Base-by-base conservation (phyloP, 2,797 vertebrate species). In the Molossus alvarezi region DNA sequence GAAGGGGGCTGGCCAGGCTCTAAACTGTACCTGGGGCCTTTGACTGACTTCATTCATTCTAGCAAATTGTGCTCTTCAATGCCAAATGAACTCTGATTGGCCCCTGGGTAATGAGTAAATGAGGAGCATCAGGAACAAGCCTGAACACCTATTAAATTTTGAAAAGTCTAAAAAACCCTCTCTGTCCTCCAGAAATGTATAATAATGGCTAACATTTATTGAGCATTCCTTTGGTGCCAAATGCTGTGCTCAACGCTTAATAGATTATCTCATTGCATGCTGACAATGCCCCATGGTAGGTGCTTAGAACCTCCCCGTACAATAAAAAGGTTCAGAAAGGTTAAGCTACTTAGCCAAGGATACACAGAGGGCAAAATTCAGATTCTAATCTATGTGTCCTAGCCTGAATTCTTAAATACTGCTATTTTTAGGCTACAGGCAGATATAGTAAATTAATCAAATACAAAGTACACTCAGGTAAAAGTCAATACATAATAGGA, bases 121-220 rank as follows among this genome's bases (percentile, higher is more conserved):
- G 13, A 95, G 37, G 37, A 64, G 29, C 57, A 77, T 82, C 37
- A 65, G 29, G 55, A 72, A 83, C 83, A n/a, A 93, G 33, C 73
- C 87, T 29, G 75, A 75, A 20, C 60, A 60, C 41, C 12, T 29
- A 37, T 83, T 51, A 65, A 53, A 75, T 55, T 93, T 53, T 33
- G 58, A 69, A 92, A 93, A 90, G 37, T 55, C 82, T 45, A 51
- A 33, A 41, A 71, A 57, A 82, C 55, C 7, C 51, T 33, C 75
- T 41, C 55, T 20, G 41, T 23, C 27, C 21, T 92, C 62, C 37
- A 62, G 75, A 92, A 80, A 53, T 55, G 53, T 65, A 20, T 58
- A 48, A 77, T 23, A 77, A 72, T 45, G 45, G 64, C 62, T 55
- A 64, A 60, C 17, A 25, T 88, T 62, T 60, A 77, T 7, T 23